Percentiles rank a stretch among this genome's conserved stretches.
Conservation (phyloP, 2,797 vertebrate species). For the Mormyrus hasselquistii region DNA sequence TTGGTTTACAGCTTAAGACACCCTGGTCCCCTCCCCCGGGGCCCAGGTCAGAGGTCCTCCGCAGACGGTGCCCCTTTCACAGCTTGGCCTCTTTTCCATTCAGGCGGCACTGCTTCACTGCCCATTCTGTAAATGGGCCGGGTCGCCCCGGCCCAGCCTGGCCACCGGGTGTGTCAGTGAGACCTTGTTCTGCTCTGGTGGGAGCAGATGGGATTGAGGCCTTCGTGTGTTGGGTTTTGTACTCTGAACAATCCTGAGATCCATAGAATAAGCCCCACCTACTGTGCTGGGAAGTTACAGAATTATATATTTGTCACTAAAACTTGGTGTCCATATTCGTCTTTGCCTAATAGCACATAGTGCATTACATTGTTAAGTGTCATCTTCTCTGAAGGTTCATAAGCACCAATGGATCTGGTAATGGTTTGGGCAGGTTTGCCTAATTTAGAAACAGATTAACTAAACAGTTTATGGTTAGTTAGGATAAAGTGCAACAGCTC, state of each 20-base stretch:
- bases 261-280: background rate
- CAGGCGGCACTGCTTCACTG: background rate
- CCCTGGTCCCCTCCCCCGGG: background rate
- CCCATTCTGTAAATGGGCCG: background rate
- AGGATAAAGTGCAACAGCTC: background rate
- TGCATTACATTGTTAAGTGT: background rate
- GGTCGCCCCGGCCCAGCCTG: background rate
- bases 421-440: background rate
- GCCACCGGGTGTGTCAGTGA: background rate
- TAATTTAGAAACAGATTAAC: background rate
- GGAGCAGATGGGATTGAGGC: background rate
- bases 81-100: background rate
- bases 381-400: background rate
- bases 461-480: background rate
- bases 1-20: conserved; percentile 47
- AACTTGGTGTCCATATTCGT: background rate
- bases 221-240: background rate
- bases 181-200: background rate
- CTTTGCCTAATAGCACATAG: background rate
- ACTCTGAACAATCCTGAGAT: background rate
- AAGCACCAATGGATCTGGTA: background rate
- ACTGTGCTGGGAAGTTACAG: background rate
- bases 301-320: background rate
- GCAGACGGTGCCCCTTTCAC: background rate
- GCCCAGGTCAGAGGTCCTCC: background rate